Base-by-base conservation (phyloP, 2,113 vertebrate genomes). In the Monarcha castaneiventris region DNA sequence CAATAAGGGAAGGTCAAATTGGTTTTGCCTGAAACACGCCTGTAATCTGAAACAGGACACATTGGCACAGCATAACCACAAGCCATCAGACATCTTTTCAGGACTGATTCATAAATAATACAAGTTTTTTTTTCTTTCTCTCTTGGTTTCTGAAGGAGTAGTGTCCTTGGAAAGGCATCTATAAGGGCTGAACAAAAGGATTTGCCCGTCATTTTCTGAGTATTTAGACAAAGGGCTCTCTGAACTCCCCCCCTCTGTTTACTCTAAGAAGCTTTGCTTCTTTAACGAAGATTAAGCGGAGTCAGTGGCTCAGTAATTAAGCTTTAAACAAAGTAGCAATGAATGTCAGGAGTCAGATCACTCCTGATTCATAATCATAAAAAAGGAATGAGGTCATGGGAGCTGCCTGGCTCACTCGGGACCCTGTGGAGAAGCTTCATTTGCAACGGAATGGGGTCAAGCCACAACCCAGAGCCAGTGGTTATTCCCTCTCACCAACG, bases 261-360 rank as follows among this genome's bases (percentile, higher is more conserved):
- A 91, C 67, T 71, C n/a, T 95, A 90, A 96, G 97, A 80, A 92
- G 96, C 62, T 97, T 97, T 97, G 35, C 94, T 91, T 73, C 91
- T 89, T 93, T 94, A 92, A 96, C 91, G 18, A 75, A 96, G 96
- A 97, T 97, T 94, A 94, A 90, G 84, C 10, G 1, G 64, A 97
- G 93, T 56, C 76, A 83, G 19, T 61, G 93, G 32, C 71, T 68
- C 55, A 64, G 89, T 94, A 95, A 97, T 96, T 96, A 93, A 93
- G 85, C 66, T 97, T 97, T 82, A 93, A 92, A 88, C 44, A 80
- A 86, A 96, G 58, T 63, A 94, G 54, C 22, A 39, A 22, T 77
- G 88, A 48, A 55, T 61, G 62, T 92, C 79, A 90, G 61, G 63
- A 96, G 74, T 81, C 80, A 84, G 76, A 86, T 75, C 52, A 32